phyloP scores from a whole-genome alignment of 2,113 vertebrate genomes.

The Hirundichthys speculiger region DNA sequence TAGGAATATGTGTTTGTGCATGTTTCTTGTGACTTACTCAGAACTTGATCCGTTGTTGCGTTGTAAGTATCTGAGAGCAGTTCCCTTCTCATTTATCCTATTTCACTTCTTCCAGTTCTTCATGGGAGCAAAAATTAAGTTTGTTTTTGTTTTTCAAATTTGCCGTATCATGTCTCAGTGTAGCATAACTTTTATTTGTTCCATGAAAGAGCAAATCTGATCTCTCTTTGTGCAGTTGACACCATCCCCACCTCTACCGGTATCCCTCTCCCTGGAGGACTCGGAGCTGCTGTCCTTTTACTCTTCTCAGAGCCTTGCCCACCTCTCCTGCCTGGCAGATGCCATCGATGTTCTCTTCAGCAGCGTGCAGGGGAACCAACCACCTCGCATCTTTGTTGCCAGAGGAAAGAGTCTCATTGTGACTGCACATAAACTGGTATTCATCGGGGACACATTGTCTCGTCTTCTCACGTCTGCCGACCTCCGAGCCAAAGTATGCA shows the following conservation, averaged over 20 bases:
- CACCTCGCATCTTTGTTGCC: constrained; percentile 87
- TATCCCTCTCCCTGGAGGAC: constrained; percentile 83
- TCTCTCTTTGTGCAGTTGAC: constrained; percentile 58
- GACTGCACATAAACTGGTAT: constrained; percentile 91
- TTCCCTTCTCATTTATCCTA: too few relatives aligned
- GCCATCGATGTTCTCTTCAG: constrained; percentile 86
- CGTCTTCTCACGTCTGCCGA: constrained; percentile 85
- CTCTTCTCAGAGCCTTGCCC: constrained; percentile 87
- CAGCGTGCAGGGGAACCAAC: constrained; percentile 86
- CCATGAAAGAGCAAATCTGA: neutral
- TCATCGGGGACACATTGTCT: constrained; percentile 90
- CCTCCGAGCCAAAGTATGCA: constrained; percentile 81
- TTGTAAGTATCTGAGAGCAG: too few relatives aligned
- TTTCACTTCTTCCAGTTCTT: too few relatives aligned
- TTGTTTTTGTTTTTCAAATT: too few relatives aligned
- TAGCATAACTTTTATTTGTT: too few relatives aligned
- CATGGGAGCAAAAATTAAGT: too few relatives aligned
- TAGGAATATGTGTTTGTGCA: too few relatives aligned
- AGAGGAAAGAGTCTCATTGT: constrained; percentile 89
- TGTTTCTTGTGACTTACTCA: too few relatives aligned
- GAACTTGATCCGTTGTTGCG: too few relatives aligned
- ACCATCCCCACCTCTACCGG: constrained; percentile 70
- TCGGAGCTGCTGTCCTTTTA: constrained; percentile 90
- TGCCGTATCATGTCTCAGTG: too few relatives aligned
- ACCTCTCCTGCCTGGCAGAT: constrained; percentile 85